A percentile compares a stretch with the other conserved stretches of the same genome.
Evolutionary conservation across 92 coral and sea anemone genomes (phyloP).

Genomic region (Palythoa caribaeorum): DNA sequence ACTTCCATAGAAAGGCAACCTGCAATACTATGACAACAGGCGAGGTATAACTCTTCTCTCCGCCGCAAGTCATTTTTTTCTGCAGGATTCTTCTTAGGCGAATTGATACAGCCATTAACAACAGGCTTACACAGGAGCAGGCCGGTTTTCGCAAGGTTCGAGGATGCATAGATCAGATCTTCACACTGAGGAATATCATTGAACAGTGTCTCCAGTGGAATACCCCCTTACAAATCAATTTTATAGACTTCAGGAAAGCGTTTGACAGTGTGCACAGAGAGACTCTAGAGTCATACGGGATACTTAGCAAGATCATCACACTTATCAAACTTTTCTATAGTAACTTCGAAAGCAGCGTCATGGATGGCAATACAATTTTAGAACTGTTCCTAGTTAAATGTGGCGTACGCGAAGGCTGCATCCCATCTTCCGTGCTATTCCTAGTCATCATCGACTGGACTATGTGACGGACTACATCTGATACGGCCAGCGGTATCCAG

Average conservation of each 20-base stretch:
- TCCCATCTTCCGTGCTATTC: slow-evolving; percentile 8
- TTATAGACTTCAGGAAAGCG: too few relatives aligned
- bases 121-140: slow-evolving; percentile 16
- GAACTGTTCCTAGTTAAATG: slow-evolving; percentile 3
- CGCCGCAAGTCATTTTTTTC: slow-evolving; percentile 5
- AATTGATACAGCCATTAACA: not conserved
- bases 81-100: slow-evolving; percentile 19
- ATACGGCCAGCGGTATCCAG: slow-evolving; percentile 7
- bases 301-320: slow-evolving; percentile 22
- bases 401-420: not conserved
- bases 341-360: slow-evolving; percentile 30
- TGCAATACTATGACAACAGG: slow-evolving; percentile 42
- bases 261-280: not conserved
- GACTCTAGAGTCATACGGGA: not conserved
- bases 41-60: slow-evolving; percentile 31
- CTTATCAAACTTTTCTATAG: slow-evolving; percentile 25
- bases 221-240: not conserved
- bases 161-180: slow-evolving; percentile 43
- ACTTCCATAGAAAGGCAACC: not conserved
- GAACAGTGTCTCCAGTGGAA: slow-evolving; percentile 51
- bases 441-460: slow-evolving; percentile 35
- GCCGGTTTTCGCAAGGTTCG: slow-evolving; percentile 18
- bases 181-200: slow-evolving; percentile 39
- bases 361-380: slow-evolving; percentile 16
- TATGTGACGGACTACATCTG: slow-evolving; percentile 25